Evolutionary conservation across 2,113 vertebrate genomes (phyloP).

Genomic region (Etheostoma cragini): DNA sequence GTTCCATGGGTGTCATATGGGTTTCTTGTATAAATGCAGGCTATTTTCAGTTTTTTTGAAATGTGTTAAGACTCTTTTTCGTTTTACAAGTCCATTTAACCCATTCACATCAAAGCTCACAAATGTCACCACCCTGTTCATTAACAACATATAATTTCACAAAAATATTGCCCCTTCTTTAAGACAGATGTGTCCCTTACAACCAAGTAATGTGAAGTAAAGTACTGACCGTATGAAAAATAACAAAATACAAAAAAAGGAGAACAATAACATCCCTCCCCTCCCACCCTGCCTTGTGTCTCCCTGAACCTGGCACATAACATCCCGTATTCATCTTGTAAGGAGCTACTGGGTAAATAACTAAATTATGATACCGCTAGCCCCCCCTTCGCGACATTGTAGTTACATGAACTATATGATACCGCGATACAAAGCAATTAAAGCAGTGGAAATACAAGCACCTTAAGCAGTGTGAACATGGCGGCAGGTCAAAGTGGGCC

Average conservation of each 20-base stretch:
- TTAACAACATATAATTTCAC: not conserved
- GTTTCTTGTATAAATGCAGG: not conserved
- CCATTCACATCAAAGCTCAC: constrained; percentile 8
- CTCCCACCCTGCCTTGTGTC: not conserved
- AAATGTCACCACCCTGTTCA: not conserved
- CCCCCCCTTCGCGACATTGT: not conserved
- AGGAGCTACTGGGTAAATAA: not conserved
- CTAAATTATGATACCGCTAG: too few species aligned
- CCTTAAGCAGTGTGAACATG: not conserved
- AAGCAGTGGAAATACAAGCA: not conserved
- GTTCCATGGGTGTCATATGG: not conserved
- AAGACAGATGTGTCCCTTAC: not conserved
- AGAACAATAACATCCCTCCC: not conserved
- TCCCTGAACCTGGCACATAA: not conserved
- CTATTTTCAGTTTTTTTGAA: constrained; percentile 1
- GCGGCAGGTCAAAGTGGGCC: not conserved
- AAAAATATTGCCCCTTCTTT: not conserved
- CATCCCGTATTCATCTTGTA: not conserved
- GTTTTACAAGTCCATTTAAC: too few species aligned
- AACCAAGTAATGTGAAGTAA: constrained; percentile 6
- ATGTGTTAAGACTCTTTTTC: constrained; percentile 1
- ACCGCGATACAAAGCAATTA: not conserved
- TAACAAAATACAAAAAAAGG: not conserved
- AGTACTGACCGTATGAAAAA: not conserved
- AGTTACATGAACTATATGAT: not conserved